Base-by-base conservation (phyloP, 2,888 invertebrate genomes). In the Aethes cnicana region DNA sequence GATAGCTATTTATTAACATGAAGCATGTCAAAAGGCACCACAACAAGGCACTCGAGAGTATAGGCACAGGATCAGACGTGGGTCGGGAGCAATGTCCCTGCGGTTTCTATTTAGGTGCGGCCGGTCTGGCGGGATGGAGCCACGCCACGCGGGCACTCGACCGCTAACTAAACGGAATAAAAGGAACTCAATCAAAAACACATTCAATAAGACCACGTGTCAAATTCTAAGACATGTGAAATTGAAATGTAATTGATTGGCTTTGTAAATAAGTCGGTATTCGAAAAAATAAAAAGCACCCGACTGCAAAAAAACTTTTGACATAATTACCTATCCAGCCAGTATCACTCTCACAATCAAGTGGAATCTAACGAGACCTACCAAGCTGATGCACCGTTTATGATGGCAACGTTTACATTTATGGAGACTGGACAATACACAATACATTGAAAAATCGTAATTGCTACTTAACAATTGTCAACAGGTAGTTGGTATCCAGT, bases 91-190 rank as follows among this genome's bases (percentile, higher is more conserved):
- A 89, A 86, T 81, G 88, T 84, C 88, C 89, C 84, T 87, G 84
- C 72, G 80, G 86, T 89, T 86, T 88, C 89, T 89, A 89, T 89
- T 88, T 89, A 88, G 86, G 88, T 87, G 85, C 87, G 72, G 82
- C 85, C 84, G 73, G 86, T 85, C 72, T 70, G 81, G 66, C 84
- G 83, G 77, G 81, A 80, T 81, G 78, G 73, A 83, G 79, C 82
- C 80, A 81, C 72, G 79, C 82, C 80, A 81, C 72, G 77, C 76
- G 68, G 72, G 82, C 84, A 82, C 76, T 84, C 80, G 73, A 77
- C 79, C 81, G 81, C 76, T 77, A 74, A 76, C 76, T 77, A 74
- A 76, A 79, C 76, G 60, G 76, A 77, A 81, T 80, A 77, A 77
- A n/a, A 80, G 78, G 81, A 85, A 84, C 81, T 77, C 77, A 76